phyloP scores from a whole-genome alignment of 2,888 invertebrate genomes.

The Dolichopus griseipennis region DNA sequence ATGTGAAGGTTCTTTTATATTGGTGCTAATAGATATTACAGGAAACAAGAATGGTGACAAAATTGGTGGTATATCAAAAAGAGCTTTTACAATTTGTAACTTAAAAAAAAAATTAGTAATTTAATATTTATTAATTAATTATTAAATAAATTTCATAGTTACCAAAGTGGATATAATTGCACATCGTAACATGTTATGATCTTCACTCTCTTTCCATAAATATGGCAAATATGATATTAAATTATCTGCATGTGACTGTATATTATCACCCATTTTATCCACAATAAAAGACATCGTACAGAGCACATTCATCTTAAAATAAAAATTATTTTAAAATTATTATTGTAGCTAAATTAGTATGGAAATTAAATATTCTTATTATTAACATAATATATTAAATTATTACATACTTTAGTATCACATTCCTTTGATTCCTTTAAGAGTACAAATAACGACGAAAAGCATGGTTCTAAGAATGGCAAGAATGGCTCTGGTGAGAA shows the following conservation, averaged over 20 bases:
- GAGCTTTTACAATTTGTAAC: constrained; percentile 67
- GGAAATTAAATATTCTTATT: too few relatives aligned
- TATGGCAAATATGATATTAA: constrained; percentile 76
- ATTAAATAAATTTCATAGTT: constrained; percentile 7
- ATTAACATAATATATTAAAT: neutral
- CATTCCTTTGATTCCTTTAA: constrained; percentile 82
- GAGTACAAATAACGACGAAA: constrained; percentile 70
- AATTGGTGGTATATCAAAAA: constrained; percentile 51
- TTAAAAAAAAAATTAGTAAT: constrained; percentile 27
- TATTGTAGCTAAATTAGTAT: neutral
- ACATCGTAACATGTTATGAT: constrained; percentile 83
- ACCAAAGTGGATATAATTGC: constrained; percentile 81
- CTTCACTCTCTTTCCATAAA: constrained; percentile 80
- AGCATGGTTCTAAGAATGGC: constrained; percentile 70
- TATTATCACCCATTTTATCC: constrained; percentile 70
- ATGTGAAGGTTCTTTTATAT: constrained; percentile 67
- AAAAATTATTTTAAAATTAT: neutral
- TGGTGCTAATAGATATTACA: constrained; percentile 67
- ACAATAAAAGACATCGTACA: constrained; percentile 83
- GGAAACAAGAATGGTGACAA: constrained; percentile 56
- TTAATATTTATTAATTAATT: too few relatives aligned
- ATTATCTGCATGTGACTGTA: constrained; percentile 56
- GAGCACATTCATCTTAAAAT: constrained; percentile 72
- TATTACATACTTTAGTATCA: constrained; percentile 66
- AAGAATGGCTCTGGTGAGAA: constrained; percentile 80